These are phyloP conservation scores for Pangasius larnaudii DNA, from an alignment of 2,797 vertebrate species.

Conservation along the genomic window DNA sequence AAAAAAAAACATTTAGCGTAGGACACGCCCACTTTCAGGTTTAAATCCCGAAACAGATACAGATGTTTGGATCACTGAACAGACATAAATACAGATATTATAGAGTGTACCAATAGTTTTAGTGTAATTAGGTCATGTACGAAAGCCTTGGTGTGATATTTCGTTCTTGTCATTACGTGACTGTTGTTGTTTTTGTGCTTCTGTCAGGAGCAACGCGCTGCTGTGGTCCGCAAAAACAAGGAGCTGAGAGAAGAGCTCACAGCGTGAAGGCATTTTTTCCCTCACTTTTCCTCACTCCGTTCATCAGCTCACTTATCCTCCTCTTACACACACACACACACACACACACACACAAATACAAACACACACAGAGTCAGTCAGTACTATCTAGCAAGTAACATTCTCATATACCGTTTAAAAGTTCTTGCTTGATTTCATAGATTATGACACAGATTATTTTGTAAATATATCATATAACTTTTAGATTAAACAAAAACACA, in stretches of 20 bases:
- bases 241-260: constrained; percentile 92
- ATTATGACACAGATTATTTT: constrained; percentile 73
- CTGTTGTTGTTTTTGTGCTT: constrained; percentile 22
- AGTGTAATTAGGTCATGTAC: neutral
- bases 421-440: constrained; percentile 91
- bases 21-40: neutral
- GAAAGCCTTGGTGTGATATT: neutral
- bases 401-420: constrained; percentile 81
- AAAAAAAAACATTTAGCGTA: too few relatives aligned
- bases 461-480: constrained; percentile 69
- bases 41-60: neutral
- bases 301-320: constrained; percentile 64
- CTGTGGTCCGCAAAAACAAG: constrained; percentile 95
- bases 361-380: constrained; percentile 17
- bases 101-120: neutral
- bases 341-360: constrained; percentile 53
- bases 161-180: neutral
- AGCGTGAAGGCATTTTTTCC: constrained; percentile 76
- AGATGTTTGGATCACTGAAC: neutral
- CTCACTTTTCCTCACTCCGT: constrained; percentile 48
- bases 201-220: constrained; percentile 88
- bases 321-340: constrained; percentile 61
- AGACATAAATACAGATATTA: neutral
- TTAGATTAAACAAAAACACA: constrained; percentile 53
- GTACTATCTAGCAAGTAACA: constrained; percentile 49